A percentile compares a stretch with the other conserved stretches of the same genome.
Conservation (phyloP, 2,888 invertebrate species). For the Pegoplata infirma region DNA sequence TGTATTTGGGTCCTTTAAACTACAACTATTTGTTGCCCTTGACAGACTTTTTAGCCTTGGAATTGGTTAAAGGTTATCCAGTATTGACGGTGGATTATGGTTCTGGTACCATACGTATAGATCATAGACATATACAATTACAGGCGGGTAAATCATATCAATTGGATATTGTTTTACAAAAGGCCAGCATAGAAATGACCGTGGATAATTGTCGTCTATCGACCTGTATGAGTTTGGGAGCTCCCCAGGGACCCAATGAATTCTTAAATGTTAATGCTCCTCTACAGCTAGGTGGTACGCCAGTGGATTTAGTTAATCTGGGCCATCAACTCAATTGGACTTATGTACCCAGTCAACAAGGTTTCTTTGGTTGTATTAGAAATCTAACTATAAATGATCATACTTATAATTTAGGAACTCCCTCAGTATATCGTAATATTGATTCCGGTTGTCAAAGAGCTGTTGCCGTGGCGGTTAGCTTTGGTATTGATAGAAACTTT, state of each 20-base stretch:
- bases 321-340: constrained; percentile 84
- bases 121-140: constrained; percentile 85
- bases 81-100: constrained; percentile 93
- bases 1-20: constrained; percentile 92
- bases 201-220: constrained; percentile 87
- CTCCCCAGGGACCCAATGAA: constrained; percentile 85
- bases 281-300: constrained; percentile 90
- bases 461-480: constrained; percentile 87
- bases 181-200: constrained; percentile 85
- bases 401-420: constrained; percentile 93
- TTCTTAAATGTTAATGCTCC: constrained; percentile 91
- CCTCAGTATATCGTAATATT: constrained; percentile 85
- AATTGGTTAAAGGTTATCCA: constrained; percentile 90
- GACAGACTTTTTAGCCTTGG: constrained; percentile 93
- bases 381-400: constrained; percentile 92
- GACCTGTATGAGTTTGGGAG: constrained; percentile 84
- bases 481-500: constrained; percentile 91
- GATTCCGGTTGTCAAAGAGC: constrained; percentile 87
- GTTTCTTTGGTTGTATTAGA: constrained; percentile 93
- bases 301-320: constrained; percentile 82
- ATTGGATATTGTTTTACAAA: constrained; percentile 87
- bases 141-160: constrained; percentile 92
- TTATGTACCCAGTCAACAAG: constrained; percentile 83
- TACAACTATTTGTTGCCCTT: constrained; percentile 83
- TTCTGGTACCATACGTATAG: constrained; percentile 85